Conservation (phyloP, 2,888 invertebrate genomes). For the Baronia brevicornis region DNA sequence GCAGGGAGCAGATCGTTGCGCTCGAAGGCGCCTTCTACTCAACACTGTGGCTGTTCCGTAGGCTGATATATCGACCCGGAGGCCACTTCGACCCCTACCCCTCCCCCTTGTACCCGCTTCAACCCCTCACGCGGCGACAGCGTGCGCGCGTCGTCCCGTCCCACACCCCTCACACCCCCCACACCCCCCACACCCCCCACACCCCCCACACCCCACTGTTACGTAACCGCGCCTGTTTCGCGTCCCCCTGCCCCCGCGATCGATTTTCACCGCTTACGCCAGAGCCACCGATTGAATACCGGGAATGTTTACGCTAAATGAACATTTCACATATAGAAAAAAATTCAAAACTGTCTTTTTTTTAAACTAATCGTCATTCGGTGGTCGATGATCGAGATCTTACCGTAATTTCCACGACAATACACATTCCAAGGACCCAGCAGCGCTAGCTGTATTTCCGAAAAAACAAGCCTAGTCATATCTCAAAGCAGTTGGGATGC, state of each 20-base stretch:
- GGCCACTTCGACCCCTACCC: conserved; percentile 16
- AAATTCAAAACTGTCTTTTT: no score
- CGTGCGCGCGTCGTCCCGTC: conserved; percentile 16
- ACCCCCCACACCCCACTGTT: conserved; percentile 19
- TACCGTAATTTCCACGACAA: no score
- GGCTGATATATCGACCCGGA: conserved; percentile 33
- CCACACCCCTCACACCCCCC: conserved; percentile 14
- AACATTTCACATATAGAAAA: no score
- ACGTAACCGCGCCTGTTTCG: conserved; percentile 17
- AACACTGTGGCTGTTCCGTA: conserved; percentile 30
- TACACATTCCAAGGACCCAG: no score
- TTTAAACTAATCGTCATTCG: no score
- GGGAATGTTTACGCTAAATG: no score
- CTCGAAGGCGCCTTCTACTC: conserved; percentile 25
- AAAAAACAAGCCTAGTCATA: no score
- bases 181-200: conserved; percentile 17
- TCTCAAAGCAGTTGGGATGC: no score
- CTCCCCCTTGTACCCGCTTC: conserved; percentile 8
- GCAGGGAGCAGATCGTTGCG: conserved; percentile 20
- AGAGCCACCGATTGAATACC: neutral
- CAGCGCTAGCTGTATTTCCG: no score
- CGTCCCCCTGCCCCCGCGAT: conserved; percentile 8
- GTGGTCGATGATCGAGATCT: no score
- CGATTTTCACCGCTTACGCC: conserved; percentile 7
- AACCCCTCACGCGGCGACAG: conserved; percentile 5